Evolutionary conservation across 2,888 invertebrate species (phyloP), one percentile per base, ranked within the genome.

Genomic region (Phytoseiulus persimilis): DNA sequence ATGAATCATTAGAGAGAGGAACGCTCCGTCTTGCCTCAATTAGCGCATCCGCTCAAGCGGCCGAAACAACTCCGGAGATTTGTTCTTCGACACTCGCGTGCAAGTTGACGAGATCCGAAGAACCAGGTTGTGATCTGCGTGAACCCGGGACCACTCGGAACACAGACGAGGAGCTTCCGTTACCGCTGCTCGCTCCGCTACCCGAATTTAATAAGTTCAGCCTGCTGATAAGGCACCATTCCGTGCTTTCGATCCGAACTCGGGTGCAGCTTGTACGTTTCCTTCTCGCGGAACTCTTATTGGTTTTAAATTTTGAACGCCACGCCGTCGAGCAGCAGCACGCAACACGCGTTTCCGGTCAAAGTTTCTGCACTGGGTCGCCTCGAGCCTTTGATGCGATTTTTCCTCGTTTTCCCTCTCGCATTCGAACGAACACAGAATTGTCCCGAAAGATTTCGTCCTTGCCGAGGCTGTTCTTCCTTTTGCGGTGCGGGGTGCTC

Each of bases 281-380:
- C 65, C 65, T 65, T 65, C 18, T 23, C 65, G 28, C 65, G 28
- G 65, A 18, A 11, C 65, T 28, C 23, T 33, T 87, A 87, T 87
- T 45, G 87, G 87, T 87, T 87, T 87, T 45, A 87, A 87, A 87
- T 87, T 87, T 87, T 33, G 45, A 65, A 65, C 65, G 65, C 18
- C 9, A 28, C 87, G 31, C 87, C 87, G 45, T 31, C n/a, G 39
- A 32, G 39, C 33, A 33, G 39, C 87, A 33, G 31, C 83, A 6
- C 83, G 31, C 31, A 45, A 33, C 33, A 6, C 33, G 87, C 33
- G 87, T 87, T 87, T 87, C 87, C 87, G 87, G 87, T 87, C 87
- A 87, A 87, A 87, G 87, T 87, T 87, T 87, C 33, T 87, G 87
- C 87, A 32, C 33, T 9, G 39, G 87, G 87, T 45, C 32, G 87